phyloP scores from a whole-genome alignment of 2,797 vertebrate genomes.

The Manis crassicaudata region DNA sequence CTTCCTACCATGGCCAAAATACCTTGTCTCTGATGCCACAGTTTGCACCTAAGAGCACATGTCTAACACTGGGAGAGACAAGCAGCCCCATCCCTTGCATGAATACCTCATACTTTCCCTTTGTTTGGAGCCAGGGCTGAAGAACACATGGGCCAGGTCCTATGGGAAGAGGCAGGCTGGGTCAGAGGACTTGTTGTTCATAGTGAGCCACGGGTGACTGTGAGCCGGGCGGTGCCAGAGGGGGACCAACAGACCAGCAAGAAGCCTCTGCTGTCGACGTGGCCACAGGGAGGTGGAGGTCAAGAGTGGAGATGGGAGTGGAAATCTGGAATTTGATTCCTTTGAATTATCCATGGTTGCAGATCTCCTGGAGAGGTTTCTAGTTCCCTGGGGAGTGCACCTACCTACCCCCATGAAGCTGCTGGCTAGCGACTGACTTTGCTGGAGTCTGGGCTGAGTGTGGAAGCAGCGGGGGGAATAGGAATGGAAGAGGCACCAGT shows the following conservation, averaged over 20 bases:
- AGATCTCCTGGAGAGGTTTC: neutral
- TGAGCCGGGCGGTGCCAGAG: neutral
- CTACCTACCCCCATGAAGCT: neutral
- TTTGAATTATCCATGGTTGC: neutral
- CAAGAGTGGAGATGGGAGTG: neutral
- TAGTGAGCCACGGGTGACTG: neutral
- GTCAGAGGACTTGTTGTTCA: accelerated
- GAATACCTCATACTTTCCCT: neutral
- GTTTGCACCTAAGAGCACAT: neutral
- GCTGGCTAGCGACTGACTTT: neutral
- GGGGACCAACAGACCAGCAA: neutral
- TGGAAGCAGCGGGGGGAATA: neutral
- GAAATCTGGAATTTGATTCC: neutral
- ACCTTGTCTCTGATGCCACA: neutral
- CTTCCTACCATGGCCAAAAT: neutral
- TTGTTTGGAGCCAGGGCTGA: neutral
- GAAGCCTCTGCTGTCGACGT: neutral
- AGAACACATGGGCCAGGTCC: neutral
- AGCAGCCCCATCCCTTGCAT: neutral
- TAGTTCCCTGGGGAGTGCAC: neutral
- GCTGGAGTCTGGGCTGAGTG: neutral
- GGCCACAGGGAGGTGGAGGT: neutral
- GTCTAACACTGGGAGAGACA: neutral
- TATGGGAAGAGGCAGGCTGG: neutral
- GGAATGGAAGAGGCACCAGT: too few species aligned